These are phyloP conservation scores for Cryptocephalus moraei DNA, from an alignment of 2,888 invertebrate genomes.

Conservation along the genomic window DNA sequence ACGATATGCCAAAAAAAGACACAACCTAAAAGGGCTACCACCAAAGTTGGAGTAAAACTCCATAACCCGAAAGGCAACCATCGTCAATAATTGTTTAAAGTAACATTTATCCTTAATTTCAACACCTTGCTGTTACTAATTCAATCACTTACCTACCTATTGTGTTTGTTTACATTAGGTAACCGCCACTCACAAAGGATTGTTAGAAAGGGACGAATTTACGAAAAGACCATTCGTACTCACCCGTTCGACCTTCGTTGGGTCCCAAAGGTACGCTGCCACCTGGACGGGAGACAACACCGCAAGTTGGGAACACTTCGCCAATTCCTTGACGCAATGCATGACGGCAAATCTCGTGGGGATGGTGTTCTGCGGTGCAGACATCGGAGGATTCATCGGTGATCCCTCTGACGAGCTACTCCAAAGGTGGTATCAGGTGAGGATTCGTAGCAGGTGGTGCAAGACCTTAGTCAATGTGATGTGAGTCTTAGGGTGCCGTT, in stretches of 20 bases:
- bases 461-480: not conserved
- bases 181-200: conserved; percentile 52
- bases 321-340: conserved; percentile 81
- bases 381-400: conserved; percentile 94
- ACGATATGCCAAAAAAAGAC: too few species aligned
- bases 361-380: conserved; percentile 85
- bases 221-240: conserved; percentile 75
- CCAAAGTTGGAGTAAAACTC: too few species aligned
- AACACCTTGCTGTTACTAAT: too few species aligned
- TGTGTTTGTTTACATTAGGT: conserved; percentile 37
- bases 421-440: conserved; percentile 57
- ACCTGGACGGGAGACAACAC: conserved; percentile 98
- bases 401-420: conserved; percentile 86
- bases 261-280: conserved; percentile 80
- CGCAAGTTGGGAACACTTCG: conserved; percentile 86
- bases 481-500: conserved; percentile 56
- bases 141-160: too few species aligned
- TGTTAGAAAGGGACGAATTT: conserved; percentile 48
- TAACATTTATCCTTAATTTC: too few species aligned
- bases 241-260: conserved; percentile 81
- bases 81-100: too few species aligned
- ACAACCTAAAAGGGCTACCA: too few species aligned
- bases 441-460: not conserved
- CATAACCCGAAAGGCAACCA: too few species aligned
- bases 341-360: conserved; percentile 63